Evolutionary conservation across 2,797 vertebrate species (phyloP).

Genomic region (Chiloscyllium punctatum): DNA sequence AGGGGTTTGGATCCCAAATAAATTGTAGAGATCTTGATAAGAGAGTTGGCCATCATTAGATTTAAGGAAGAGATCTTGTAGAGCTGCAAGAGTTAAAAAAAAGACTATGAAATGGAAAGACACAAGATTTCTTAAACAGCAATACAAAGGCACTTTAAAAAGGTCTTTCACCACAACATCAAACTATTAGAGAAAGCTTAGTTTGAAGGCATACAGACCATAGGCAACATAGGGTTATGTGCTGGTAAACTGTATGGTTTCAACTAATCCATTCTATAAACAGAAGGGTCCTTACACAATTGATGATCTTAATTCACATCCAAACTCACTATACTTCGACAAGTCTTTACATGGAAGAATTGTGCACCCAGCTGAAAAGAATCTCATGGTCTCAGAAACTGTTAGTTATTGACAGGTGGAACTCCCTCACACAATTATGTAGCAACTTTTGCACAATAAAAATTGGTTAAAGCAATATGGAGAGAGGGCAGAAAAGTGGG

Average conservation of each 20-base stretch:
- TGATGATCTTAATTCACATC: neutral
- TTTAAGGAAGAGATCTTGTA: conserved; percentile 56
- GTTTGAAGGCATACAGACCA: neutral
- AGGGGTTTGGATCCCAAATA: conserved; percentile 46
- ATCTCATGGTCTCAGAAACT: neutral
- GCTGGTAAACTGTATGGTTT: neutral
- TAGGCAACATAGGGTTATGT: neutral
- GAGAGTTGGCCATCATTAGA: conserved; percentile 54
- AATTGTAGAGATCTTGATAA: conserved; percentile 52
- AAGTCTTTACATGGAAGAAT: neutral
- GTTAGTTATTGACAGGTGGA: neutral
- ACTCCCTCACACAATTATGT: no score
- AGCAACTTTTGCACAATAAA: no score
- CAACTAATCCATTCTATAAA: neutral
- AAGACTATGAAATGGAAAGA: neutral
- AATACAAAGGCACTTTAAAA: neutral
- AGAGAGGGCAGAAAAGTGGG: no score
- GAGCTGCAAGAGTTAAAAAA: conserved; percentile 52
- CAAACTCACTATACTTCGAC: neutral
- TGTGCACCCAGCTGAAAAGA: neutral
- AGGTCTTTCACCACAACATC: neutral
- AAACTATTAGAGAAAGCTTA: neutral
- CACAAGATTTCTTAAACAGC: neutral
- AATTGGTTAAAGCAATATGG: no score
- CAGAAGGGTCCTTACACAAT: neutral